Base-by-base conservation (phyloP, 2,797 vertebrate genomes). In the Podargus strigoides region DNA sequence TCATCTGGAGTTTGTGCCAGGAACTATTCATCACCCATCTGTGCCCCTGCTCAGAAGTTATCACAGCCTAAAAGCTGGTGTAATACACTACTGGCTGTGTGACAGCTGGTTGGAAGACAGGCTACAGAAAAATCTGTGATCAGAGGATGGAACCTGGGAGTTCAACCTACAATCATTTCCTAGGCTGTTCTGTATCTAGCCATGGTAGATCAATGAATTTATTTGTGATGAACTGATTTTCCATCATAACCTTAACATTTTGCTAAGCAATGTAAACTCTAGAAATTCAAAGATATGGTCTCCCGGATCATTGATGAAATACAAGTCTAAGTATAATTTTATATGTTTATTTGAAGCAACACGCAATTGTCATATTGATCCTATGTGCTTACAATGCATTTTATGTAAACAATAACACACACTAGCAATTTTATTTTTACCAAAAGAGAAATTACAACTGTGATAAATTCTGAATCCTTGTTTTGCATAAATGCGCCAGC, bases 11-110 rank as follows among this genome's bases (percentile, higher is more conserved):
- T 59, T 68, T 49, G n/a, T 87, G 89, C 92, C 96, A 90, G 73
- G 14, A 92, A 83, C 36, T 9, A 96, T 95, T 80, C 81, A 93
- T 95, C 92, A 95, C 49, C 72, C 90, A 93, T 90, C 84, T 97
- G 93, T 89, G 81, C 37, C 60, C 60, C 68, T 44, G 75, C 67
- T 94, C 41, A 82, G 69, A 87, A 92, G 60, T 74, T 77, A 72
- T 85, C 68, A 58, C 30, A 91, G 72, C 20, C 53, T 89, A 80
- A 90, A 90, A 85, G 7, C 86, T 92, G 81, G 32, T 18, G 0
- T 72, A 74, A 64, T 27, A 39, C 23, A 18, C 36, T 76, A 14
- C 56, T 90, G 86, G 49, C 74, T 89, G 37, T 64, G 44, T 92
- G 84, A 89, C 86, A 95, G 75, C 86, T 79, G 49, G 52, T 68